Evolutionary conservation across 2,888 invertebrate species (phyloP).

Genomic region (Nezara viridula): DNA sequence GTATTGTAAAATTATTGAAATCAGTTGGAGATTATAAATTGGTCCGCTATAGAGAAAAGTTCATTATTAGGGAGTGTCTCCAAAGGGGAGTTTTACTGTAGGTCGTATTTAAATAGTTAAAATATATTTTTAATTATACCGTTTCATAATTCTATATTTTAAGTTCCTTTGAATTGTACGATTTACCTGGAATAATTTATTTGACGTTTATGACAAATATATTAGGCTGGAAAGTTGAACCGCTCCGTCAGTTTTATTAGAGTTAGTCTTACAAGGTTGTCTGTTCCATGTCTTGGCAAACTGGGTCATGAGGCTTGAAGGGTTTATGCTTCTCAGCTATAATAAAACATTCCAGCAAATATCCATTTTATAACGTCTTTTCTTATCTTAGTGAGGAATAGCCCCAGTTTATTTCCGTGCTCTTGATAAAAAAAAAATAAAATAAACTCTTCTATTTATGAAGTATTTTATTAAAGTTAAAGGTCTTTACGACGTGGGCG

Average conservation of each 20-base stretch:
- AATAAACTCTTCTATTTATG: neutral
- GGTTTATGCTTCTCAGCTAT: neutral
- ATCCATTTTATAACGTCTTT: neutral
- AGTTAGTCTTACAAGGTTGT: conserved; percentile 25
- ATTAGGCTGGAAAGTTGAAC: neutral
- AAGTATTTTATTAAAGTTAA: neutral
- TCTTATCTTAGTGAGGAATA: neutral
- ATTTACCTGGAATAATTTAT: neutral
- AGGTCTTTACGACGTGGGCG: neutral
- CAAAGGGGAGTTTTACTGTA: too few species aligned
- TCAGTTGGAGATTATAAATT: too few species aligned
- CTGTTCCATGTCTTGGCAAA: neutral
- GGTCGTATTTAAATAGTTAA: neutral
- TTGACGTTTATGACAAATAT: neutral
- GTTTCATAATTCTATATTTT: neutral
- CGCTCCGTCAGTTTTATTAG: neutral
- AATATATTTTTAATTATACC: neutral
- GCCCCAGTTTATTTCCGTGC: neutral
- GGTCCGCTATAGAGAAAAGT: too few species aligned
- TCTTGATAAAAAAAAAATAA: neutral
- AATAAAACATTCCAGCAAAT: conserved; percentile 6
- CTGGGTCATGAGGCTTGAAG: neutral
- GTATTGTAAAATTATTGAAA: too few species aligned
- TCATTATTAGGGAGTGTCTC: too few species aligned
- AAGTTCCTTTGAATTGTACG: neutral